These are phyloP conservation scores for Rhinogobius similis DNA, from an alignment of 2,113 vertebrate genomes.

Conservation along the genomic window DNA sequence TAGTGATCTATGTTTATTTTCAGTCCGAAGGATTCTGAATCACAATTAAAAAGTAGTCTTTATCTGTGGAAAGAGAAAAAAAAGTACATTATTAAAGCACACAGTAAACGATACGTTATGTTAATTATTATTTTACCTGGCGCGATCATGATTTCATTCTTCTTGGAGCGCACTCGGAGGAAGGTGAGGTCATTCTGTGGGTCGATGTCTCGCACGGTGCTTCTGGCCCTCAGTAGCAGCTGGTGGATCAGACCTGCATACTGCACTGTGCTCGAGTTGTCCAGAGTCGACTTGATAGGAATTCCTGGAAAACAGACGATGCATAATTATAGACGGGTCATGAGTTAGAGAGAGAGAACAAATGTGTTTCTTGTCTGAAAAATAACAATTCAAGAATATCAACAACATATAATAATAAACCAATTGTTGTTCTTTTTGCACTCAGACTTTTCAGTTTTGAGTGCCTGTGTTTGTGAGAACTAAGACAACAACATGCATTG, in stretches of 20 bases:
- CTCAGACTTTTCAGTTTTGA: background rate
- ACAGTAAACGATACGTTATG: no score
- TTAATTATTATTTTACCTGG: conserved; percentile 79
- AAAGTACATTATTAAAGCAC: background rate
- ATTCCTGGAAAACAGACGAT: conserved; percentile 79
- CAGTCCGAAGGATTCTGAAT: conserved; percentile 93
- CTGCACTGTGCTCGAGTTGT: conserved; percentile 88
- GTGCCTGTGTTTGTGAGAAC: no score
- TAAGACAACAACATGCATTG: no score
- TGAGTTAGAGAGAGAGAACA: background rate
- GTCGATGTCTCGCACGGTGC: conserved; percentile 89
- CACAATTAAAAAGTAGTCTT: conserved; percentile 97
- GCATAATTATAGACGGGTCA: background rate
- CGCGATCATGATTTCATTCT: conserved; percentile 97
- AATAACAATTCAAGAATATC: no score
- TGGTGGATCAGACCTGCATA: conserved; percentile 91
- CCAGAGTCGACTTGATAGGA: conserved; percentile 93
- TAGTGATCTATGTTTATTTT: conserved; percentile 33
- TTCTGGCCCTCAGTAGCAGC: conserved; percentile 89
- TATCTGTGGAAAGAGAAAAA: conserved; percentile 80
- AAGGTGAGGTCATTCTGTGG: conserved; percentile 96
- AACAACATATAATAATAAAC: no score
- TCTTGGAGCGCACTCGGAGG: conserved; percentile 93
- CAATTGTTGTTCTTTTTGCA: no score
- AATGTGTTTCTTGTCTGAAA: background rate